Evolutionary conservation across 2,888 invertebrate genomes (phyloP), one percentile per base, ranked within the genome.

Genomic region (Blastobasis adustella): DNA sequence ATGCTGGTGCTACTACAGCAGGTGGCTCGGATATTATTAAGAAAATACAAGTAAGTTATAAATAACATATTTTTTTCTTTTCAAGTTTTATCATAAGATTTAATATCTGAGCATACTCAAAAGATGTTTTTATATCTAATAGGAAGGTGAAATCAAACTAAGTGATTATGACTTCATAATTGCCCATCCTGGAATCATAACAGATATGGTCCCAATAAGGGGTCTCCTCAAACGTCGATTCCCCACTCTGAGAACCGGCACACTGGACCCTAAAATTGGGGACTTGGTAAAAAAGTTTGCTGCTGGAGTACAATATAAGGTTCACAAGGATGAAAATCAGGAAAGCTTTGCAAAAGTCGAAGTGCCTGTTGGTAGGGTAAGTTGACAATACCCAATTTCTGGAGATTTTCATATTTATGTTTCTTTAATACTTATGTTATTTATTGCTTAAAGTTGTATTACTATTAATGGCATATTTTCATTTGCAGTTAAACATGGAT

Each of bases 201-300:
- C 94, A 0, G 96, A 96, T 49, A 69, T 97, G 42, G 91, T 94
- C 1, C 88, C 91, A 0, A 84, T 97, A 52, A 90, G 95, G 57
- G 96, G 96, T 2, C 70, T 96, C 46, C 85, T 97, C 89, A 95
- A 93, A 66, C 91, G 85, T 56, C 92, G 91, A 63, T 96, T 95
- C 76, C 97, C 97, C 0, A 93, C 90, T 63, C 79, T 91, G 0
- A 73, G 89, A 65, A 59, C 65, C 43, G 95, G 94, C 43, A 95
- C 94, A 1, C 69, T 97, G 23, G 92, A 93, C 51, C 58, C 82
- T 0, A 90, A 96, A 74, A 73, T 96, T 0, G 74, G 70, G 0
- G 80, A 73, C 4, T 79, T 94, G 66, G 91, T 96, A 9, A 75
- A 79, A 46, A 92, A 90, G 65, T 93, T 93, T 61, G 81, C 91